Conservation (phyloP, 92 coral and sea anemone genomes). For the Zoanthus sansibaricus region DNA sequence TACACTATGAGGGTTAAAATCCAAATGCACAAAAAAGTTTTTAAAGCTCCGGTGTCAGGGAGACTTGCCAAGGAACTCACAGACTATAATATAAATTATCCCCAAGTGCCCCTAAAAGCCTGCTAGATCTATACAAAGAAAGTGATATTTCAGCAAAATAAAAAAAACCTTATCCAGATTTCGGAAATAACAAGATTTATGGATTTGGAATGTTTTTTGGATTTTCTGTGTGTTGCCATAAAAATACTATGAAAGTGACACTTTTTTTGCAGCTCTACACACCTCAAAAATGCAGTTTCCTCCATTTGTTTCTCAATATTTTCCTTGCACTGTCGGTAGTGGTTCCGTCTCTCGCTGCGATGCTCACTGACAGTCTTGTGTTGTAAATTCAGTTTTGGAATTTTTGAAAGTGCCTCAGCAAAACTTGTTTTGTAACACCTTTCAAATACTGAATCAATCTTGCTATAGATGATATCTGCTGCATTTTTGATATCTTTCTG, state of each 20-base stretch:
- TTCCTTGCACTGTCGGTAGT: slow-evolving; percentile 4
- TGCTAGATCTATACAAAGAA: background rate
- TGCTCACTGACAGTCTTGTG: background rate
- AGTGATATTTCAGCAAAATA: background rate
- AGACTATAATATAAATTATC: background rate
- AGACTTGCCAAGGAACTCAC: background rate
- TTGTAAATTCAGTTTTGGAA: slow-evolving; percentile 1
- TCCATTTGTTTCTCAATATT: slow-evolving; percentile 5
- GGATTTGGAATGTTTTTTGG: background rate
- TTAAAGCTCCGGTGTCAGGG: background rate
- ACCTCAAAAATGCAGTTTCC: slow-evolving; percentile 7
- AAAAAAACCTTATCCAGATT: background rate
- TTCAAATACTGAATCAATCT: slow-evolving; percentile 5
- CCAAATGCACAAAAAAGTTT: background rate
- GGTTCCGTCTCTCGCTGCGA: background rate
- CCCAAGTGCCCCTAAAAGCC: background rate
- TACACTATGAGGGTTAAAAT: background rate
- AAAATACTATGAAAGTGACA: background rate
- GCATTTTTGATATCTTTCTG: background rate
- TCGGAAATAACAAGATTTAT: background rate
- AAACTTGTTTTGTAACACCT: background rate
- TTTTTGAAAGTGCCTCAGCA: slow-evolving; percentile 7
- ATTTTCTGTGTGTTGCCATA: background rate
- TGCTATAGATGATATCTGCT: background rate
- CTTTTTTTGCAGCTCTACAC: slow-evolving; percentile 13